phyloP scores from a whole-genome alignment of 1,140 invertebrate species.

The Lucilia sericata region DNA sequence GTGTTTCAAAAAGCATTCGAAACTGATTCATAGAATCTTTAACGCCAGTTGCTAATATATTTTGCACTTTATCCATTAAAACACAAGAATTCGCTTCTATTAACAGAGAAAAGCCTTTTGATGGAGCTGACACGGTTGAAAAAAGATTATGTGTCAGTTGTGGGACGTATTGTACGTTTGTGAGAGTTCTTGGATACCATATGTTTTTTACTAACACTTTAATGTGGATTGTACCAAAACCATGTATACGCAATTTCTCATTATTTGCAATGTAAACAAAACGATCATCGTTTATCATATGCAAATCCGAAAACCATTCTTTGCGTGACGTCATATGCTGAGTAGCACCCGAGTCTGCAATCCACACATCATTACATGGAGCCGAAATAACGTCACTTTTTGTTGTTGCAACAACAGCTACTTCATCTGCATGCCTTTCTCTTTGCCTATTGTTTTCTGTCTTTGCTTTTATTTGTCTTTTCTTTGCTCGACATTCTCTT shows the following conservation, averaged over 20 bases:
- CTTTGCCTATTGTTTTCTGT: not conserved
- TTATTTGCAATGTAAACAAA: slow-evolving; percentile 52
- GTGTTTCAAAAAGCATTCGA: not conserved
- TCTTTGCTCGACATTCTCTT: slow-evolving; percentile 35
- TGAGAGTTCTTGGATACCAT: slow-evolving; percentile 49
- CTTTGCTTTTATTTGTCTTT: slow-evolving; percentile 29
- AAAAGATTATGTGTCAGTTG: slow-evolving; percentile 52
- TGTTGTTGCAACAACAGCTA: not conserved
- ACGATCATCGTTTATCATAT: slow-evolving; percentile 28
- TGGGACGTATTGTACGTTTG: slow-evolving; percentile 53
- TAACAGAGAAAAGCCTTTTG: slow-evolving; percentile 52
- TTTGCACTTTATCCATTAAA: slow-evolving; percentile 46
- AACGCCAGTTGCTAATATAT: slow-evolving; percentile 46
- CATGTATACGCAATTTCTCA: slow-evolving; percentile 45
- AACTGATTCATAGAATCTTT: slow-evolving; percentile 43
- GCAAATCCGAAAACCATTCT: slow-evolving; percentile 53
- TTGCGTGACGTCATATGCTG: slow-evolving; percentile 43
- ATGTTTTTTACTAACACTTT: slow-evolving; percentile 48
- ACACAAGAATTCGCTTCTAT: slow-evolving; percentile 49
- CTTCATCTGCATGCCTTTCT: slow-evolving; percentile 11
- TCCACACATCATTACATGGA: too few relatives aligned
- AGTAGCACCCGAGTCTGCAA: too few relatives aligned
- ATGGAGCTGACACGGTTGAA: slow-evolving; percentile 52
- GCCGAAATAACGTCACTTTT: not conserved
- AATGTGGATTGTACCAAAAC: slow-evolving; percentile 49